These are phyloP conservation scores for Phyllopteryx taeniolatus DNA, from an alignment of 2,113 vertebrate species.

Conservation along the genomic window DNA sequence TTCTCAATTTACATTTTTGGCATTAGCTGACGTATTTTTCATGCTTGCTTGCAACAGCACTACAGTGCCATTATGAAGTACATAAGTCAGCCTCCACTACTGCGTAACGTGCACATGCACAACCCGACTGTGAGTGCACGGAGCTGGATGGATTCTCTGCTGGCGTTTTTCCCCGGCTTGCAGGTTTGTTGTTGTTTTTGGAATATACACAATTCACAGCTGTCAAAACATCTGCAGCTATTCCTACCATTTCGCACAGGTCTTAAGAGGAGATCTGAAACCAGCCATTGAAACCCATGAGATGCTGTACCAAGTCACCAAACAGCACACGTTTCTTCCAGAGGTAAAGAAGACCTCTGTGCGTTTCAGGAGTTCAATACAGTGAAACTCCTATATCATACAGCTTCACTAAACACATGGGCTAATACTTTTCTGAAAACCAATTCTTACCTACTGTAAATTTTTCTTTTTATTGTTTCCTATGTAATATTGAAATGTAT, in stretches of 20 bases:
- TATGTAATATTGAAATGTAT: too few species aligned
- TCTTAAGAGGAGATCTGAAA: constrained; percentile 93
- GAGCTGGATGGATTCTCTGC: constrained; percentile 98
- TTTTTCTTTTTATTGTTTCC: background rate
- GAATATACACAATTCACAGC: background rate
- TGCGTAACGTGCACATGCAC: constrained; percentile 97
- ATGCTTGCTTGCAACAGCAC: constrained; percentile 74
- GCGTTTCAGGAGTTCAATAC: background rate
- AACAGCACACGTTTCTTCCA: constrained; percentile 98
- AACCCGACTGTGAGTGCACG: constrained; percentile 86
- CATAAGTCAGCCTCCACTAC: constrained; percentile 94
- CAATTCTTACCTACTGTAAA: background rate
- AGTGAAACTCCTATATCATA: too few species aligned
- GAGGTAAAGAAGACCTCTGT: constrained; percentile 78
- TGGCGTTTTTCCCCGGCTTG: constrained; percentile 96
- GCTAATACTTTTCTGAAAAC: too few species aligned
- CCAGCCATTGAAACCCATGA: constrained; percentile 99
- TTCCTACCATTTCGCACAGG: constrained; percentile 64
- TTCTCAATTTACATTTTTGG: background rate
- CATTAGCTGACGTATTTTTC: constrained; percentile 8
- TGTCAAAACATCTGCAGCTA: background rate
- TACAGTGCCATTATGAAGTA: constrained; percentile 99
- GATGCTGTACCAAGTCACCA: constrained; percentile 99
- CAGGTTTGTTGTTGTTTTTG: constrained; percentile 75
- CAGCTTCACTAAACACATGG: too few species aligned